A percentile compares a stretch with the other conserved stretches of the same genome.
Conservation (phyloP, 2,797 vertebrate species). For the Octomys mimax region DNA sequence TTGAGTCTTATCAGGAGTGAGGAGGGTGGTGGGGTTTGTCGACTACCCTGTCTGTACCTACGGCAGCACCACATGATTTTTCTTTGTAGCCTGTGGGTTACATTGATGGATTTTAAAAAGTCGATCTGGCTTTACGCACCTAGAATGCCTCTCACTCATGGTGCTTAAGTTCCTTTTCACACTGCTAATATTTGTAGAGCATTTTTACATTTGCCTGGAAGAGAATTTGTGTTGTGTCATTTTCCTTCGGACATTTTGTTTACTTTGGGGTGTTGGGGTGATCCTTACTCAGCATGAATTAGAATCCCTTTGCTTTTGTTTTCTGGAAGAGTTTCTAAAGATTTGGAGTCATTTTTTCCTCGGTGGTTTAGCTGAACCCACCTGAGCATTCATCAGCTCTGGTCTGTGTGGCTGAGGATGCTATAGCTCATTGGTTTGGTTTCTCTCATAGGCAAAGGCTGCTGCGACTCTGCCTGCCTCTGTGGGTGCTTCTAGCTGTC, state of each 20-base stretch:
- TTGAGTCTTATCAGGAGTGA: not conserved
- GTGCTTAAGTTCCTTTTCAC: not conserved
- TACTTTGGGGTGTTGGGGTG: not conserved
- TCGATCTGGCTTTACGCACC: not conserved
- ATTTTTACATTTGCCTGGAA: not conserved
- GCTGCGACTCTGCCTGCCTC: not conserved
- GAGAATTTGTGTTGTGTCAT: not conserved
- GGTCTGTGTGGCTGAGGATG: not conserved
- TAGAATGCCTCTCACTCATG: not conserved
- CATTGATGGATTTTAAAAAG: not conserved
- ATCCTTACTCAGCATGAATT: not conserved
- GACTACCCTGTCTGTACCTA: not conserved
- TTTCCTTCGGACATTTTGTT: not conserved
- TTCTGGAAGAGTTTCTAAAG: not conserved
- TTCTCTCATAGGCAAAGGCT: not conserved
- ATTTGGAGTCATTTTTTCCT: not conserved
- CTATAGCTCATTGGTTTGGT: accelerated
- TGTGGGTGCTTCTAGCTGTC: not conserved
- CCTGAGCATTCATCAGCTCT: not conserved
- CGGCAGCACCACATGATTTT: not conserved
- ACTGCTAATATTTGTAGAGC: not conserved
- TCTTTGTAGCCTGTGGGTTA: not conserved
- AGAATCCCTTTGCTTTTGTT: not conserved
- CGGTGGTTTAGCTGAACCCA: not conserved
- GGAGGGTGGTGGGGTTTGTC: not conserved